phyloP scores from a whole-genome alignment of 2,797 vertebrate genomes.

The Melanotaenia nigrans region DNA sequence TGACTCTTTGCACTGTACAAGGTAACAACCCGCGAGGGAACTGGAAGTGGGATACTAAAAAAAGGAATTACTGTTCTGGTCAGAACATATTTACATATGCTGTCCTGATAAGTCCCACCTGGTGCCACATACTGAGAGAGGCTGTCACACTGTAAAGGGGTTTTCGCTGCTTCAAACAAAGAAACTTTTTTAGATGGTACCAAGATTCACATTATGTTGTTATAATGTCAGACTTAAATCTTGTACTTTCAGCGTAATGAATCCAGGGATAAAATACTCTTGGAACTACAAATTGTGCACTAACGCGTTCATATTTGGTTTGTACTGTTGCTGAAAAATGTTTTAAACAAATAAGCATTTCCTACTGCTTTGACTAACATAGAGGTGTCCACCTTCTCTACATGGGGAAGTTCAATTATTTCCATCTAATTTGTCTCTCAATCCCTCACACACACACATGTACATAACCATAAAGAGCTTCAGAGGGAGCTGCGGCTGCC shows the following conservation, averaged over 20 bases:
- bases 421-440: slow-evolving; percentile 33
- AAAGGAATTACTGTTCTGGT: slow-evolving; percentile 43
- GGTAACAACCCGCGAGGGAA: not conserved
- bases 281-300: not conserved
- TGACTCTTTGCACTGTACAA: not conserved
- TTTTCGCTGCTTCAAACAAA: not conserved
- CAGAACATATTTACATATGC: slow-evolving; percentile 57
- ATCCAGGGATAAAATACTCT: not conserved
- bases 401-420: slow-evolving; percentile 30
- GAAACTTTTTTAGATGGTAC: not conserved
- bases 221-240: not conserved
- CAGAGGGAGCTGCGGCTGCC: slow-evolving; percentile 59
- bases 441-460: not conserved
- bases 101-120: slow-evolving; percentile 27
- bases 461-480: slow-evolving; percentile 5
- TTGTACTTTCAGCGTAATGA: not conserved
- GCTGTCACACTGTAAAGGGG: not conserved
- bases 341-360: slow-evolving; percentile 4
- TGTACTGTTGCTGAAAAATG: not conserved
- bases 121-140: not conserved
- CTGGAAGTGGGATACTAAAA: slow-evolving; percentile 5
- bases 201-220: not conserved
- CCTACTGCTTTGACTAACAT: slow-evolving; percentile 19
- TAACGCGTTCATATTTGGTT: not conserved
- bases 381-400: slow-evolving; percentile 16